Evolutionary conservation across 2,888 invertebrate genomes (phyloP).

Genomic region (Dryobotodes eremita): DNA sequence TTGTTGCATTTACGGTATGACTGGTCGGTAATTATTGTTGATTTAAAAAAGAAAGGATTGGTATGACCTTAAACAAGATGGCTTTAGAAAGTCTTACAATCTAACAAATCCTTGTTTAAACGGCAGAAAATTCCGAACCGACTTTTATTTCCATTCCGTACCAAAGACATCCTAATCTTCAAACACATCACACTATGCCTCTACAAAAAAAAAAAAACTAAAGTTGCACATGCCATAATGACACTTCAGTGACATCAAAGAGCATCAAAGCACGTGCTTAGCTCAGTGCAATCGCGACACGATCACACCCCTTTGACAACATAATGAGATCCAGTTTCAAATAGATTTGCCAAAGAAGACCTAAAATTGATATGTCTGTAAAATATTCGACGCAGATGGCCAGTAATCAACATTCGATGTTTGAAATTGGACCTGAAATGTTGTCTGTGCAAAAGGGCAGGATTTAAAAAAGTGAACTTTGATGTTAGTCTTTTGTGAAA

Average conservation of each 20-base stretch:
- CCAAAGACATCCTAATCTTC: slow-evolving; percentile 2
- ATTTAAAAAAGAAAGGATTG: not conserved
- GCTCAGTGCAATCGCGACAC: slow-evolving; percentile 41
- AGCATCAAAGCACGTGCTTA: slow-evolving; percentile 27
- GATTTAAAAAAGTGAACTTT: slow-evolving; percentile 30
- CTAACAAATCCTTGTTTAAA: not conserved
- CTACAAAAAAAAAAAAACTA: slow-evolving; percentile 14
- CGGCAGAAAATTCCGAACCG: not conserved
- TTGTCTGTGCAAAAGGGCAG: slow-evolving; percentile 14
- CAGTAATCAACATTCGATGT: slow-evolving; percentile 38
- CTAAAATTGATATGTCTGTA: slow-evolving; percentile 35
- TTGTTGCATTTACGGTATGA: not conserved
- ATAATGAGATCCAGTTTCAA: slow-evolving; percentile 58
- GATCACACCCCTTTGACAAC: slow-evolving; percentile 58
- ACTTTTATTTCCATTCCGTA: not conserved
- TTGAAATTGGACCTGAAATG: slow-evolving; percentile 47
- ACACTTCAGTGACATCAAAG: slow-evolving; percentile 55
- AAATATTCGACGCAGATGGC: slow-evolving; percentile 41
- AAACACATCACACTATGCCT: not conserved
- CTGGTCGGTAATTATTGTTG: not conserved
- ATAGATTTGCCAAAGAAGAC: slow-evolving; percentile 47
- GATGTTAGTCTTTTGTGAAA: slow-evolving; percentile 26
- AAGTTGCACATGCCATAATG: slow-evolving; percentile 40
- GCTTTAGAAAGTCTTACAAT: not conserved
- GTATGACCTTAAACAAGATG: not conserved